Evolutionary conservation across 1,140 invertebrate genomes (phyloP).

Genomic region (Drosophila ercepeae): DNA sequence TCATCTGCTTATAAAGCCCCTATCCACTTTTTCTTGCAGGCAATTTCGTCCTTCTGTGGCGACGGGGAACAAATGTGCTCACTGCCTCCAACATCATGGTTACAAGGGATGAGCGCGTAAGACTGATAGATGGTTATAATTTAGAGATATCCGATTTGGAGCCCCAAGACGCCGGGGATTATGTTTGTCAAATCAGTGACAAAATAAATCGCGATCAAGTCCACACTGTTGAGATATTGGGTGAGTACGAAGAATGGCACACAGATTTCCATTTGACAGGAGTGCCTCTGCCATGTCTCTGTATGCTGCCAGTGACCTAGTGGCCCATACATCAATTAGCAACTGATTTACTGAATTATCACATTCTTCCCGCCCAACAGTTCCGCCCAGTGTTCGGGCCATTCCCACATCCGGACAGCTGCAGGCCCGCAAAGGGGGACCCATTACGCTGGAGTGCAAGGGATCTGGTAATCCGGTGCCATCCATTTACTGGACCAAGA

Average conservation of each 20-base stretch:
- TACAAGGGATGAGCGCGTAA: conserved; percentile 87
- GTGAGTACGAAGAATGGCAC: conserved; percentile 63
- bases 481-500: conserved; percentile 87
- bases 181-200: conserved; percentile 89
- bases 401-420: conserved; percentile 86
- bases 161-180: conserved; percentile 84
- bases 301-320: not conserved
- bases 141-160: conserved; percentile 87
- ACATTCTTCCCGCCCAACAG: conserved; percentile 48
- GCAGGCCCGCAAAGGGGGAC: conserved; percentile 87
- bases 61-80: conserved; percentile 87
- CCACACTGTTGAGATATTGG: conserved; percentile 83
- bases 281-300: not conserved
- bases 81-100: conserved; percentile 89
- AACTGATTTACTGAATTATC: conserved; percentile 30
- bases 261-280: conserved; percentile 49
- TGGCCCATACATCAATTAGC: conserved; percentile 38
- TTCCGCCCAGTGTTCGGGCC: conserved; percentile 86
- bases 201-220: conserved; percentile 87
- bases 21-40: conserved; percentile 83
- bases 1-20: conserved; percentile 29
- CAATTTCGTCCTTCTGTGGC: conserved; percentile 87
- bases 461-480: conserved; percentile 89
- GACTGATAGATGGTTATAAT: conserved; percentile 88
- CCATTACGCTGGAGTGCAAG: conserved; percentile 88